These are phyloP conservation scores for Brachylomia viminalis DNA, from an alignment of 2,888 invertebrate species.

Conservation along the genomic window DNA sequence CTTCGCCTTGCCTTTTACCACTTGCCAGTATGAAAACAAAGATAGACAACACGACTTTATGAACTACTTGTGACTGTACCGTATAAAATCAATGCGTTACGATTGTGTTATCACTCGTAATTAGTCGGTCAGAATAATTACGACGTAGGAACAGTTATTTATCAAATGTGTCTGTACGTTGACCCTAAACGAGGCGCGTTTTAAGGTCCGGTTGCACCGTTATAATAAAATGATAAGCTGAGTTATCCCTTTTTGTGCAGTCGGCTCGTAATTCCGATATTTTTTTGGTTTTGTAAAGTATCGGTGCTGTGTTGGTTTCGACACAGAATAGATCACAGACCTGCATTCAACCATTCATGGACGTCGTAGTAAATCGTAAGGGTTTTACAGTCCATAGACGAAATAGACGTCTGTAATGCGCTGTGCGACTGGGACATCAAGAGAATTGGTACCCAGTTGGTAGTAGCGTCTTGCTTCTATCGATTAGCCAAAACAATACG, in stretches of 20 bases:
- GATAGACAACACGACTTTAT: background rate
- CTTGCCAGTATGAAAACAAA: background rate
- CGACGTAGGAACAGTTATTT: conserved; percentile 61
- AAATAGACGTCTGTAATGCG: background rate
- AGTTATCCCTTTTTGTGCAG: conserved; percentile 49
- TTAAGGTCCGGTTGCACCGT: conserved; percentile 63
- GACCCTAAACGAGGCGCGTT: conserved; percentile 50
- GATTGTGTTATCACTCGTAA: conserved; percentile 56
- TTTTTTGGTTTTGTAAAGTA: background rate
- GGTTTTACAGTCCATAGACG: background rate
- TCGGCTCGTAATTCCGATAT: background rate
- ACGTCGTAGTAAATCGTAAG: background rate
- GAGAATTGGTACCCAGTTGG: too few species aligned
- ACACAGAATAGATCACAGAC: background rate
- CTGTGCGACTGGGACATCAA: too few species aligned
- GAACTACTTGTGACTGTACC: conserved; percentile 24
- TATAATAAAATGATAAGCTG: conserved; percentile 43
- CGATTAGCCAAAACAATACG: too few species aligned
- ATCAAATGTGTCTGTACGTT: conserved; percentile 64
- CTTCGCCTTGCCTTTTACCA: background rate
- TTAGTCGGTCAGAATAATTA: conserved; percentile 65
- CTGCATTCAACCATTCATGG: background rate
- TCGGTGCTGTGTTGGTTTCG: background rate
- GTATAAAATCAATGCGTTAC: conserved; percentile 43
- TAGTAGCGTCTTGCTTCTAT: too few species aligned